phyloP scores from a whole-genome alignment of 2,113 vertebrate species.

The Apistogramma diplotaenia region DNA sequence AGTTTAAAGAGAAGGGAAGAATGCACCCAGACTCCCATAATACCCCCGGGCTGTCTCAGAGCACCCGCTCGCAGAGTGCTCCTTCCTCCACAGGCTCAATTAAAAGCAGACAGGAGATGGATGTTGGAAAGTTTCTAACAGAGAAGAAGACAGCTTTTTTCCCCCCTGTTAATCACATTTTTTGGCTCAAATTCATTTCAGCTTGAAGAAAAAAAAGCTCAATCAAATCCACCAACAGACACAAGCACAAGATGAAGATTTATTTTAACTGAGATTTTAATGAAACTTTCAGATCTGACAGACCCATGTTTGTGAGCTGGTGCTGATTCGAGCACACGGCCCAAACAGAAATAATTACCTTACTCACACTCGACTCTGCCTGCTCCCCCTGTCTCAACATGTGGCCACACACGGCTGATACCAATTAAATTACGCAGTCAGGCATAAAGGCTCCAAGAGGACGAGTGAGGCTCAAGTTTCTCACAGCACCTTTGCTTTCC shows the following conservation, averaged over 20 bases:
- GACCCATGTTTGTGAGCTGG: not conserved
- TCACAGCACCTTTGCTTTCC: not conserved
- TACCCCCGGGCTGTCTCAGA: conserved; percentile 39
- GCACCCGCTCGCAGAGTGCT: conserved; percentile 26
- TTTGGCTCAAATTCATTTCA: not conserved
- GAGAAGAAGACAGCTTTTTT: not conserved
- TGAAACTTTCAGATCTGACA: not conserved
- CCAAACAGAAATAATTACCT: conserved; percentile 17
- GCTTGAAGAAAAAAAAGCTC: not conserved
- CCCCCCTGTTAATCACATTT: not conserved
- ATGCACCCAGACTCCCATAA: conserved; percentile 50
- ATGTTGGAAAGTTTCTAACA: conserved; percentile 13
- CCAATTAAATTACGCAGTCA: conserved; percentile 39
- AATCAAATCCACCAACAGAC: not conserved
- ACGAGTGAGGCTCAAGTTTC: not conserved
- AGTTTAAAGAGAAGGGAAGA: conserved; percentile 60
- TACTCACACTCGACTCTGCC: conserved; percentile 15
- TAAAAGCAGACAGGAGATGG: conserved; percentile 44
- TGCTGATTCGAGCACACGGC: not conserved
- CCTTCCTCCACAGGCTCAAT: conserved; percentile 55
- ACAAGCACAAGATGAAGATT: too few relatives aligned
- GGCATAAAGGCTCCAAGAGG: not conserved
- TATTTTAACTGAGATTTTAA: too few relatives aligned
- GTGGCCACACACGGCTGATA: conserved; percentile 20
- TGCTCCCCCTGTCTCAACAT: conserved; percentile 28